Conservation (phyloP, 1,140 invertebrate species). For the Drosophila sproati region DNA sequence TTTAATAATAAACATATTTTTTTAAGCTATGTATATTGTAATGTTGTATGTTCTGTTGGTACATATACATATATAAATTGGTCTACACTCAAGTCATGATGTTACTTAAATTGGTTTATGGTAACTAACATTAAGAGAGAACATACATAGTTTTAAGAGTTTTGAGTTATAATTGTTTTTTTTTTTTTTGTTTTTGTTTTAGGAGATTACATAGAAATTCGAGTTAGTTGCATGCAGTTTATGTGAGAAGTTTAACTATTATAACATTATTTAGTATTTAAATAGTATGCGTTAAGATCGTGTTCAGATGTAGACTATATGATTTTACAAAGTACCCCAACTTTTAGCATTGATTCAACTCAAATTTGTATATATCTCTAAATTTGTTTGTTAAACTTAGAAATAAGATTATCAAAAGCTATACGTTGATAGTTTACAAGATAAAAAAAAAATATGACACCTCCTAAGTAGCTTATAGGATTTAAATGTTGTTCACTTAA, state of each 20-base stretch:
- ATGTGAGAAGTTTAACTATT: conserved; percentile 43
- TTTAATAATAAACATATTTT: conserved; percentile 49
- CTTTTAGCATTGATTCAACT: neutral
- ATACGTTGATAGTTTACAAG: conserved; percentile 1
- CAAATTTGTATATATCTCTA: neutral
- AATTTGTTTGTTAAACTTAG: neutral
- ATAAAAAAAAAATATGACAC: conserved; percentile 23
- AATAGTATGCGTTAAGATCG: conserved; percentile 22
- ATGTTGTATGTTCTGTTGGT: conserved; percentile 39
- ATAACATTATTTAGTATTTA: conserved; percentile 21
- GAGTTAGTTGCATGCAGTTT: conserved; percentile 75
- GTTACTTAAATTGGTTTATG: conserved; percentile 57
- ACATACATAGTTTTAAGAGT: conserved; percentile 39
- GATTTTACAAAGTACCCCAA: neutral
- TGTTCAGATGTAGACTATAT: conserved; percentile 15
- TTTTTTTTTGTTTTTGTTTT: conserved; percentile 45
- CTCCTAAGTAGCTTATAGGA: conserved; percentile 14
- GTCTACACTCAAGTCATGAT: conserved; percentile 79
- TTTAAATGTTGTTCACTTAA: conserved; percentile 2
- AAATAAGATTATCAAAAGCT: conserved; percentile 19
- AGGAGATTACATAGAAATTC: conserved; percentile 76
- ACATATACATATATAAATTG: conserved; percentile 68
- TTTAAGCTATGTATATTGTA: conserved; percentile 28
- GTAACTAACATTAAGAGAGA: conserved; percentile 56
- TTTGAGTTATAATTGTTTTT: conserved; percentile 7